Percentiles rank a stretch among this genome's conserved stretches.
Evolutionary conservation across 2,797 vertebrate species (phyloP).

Genomic region (Neopelma chrysocephalum): DNA sequence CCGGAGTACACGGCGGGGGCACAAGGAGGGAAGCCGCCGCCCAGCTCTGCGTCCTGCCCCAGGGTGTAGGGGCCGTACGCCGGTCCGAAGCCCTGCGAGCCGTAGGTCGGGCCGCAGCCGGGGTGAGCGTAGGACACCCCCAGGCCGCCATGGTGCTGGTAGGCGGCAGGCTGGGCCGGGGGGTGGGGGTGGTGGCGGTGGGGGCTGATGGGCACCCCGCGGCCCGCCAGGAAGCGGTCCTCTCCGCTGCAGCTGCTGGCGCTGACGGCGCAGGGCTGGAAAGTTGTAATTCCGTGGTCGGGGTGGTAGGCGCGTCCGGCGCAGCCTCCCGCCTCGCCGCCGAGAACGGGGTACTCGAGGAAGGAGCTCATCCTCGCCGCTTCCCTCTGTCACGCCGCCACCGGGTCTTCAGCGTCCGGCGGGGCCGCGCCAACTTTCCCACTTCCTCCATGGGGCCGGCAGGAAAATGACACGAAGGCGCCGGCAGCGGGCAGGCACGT

Average conservation of each 20-base stretch:
- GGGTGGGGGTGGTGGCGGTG: constrained; percentile 76
- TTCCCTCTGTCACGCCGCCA: constrained; percentile 83
- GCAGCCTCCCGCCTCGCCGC: constrained; percentile 89
- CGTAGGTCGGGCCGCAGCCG: constrained; percentile 84
- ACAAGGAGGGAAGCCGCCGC: constrained; percentile 86
- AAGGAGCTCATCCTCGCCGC: constrained; percentile 95
- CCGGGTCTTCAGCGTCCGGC: constrained; percentile 75
- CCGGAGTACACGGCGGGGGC: constrained; percentile 91
- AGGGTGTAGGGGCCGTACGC: constrained; percentile 89
- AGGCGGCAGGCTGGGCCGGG: constrained; percentile 80
- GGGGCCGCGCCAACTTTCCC: constrained; percentile 91
- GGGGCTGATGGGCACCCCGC: constrained; percentile 86
- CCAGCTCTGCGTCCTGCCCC: constrained; percentile 86
- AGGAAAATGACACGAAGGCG: constrained; percentile 91
- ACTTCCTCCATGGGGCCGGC: constrained; percentile 84
- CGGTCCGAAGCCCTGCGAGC: constrained; percentile 87
- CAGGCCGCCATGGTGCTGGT: constrained; percentile 84
- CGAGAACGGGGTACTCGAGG: constrained; percentile 90
- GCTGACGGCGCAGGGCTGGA: constrained; percentile 92
- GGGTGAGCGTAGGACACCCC: constrained; percentile 88
- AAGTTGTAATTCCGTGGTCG: constrained; percentile 94
- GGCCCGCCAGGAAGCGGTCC: constrained; percentile 88
- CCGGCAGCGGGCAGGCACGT: constrained; percentile 76
- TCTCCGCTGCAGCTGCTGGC: constrained; percentile 88
- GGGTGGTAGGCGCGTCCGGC: constrained; percentile 88